These are phyloP conservation scores for Cranoglanis bouderius DNA, from an alignment of 2,113 vertebrate species.

Conservation along the genomic window DNA sequence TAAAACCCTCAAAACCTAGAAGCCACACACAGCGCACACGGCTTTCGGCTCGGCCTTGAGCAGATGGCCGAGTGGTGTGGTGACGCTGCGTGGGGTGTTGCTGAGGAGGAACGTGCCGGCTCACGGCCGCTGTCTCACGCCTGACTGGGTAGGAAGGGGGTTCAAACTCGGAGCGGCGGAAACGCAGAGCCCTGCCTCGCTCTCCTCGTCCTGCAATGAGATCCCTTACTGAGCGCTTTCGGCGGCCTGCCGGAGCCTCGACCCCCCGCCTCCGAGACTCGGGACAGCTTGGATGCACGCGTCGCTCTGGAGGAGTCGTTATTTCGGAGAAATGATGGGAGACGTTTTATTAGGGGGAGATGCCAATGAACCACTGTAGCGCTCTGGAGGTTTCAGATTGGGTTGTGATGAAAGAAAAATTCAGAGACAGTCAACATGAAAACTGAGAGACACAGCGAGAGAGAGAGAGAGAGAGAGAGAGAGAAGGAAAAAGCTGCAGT, in stretches of 20 bases:
- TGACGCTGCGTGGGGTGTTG: neutral
- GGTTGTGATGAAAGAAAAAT: neutral
- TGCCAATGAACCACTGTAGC: no score
- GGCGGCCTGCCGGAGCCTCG: conserved; percentile 9
- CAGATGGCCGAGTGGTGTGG: conserved; percentile 47
- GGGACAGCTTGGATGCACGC: neutral
- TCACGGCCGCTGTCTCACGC: conserved; percentile 34
- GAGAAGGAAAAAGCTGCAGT: conserved; percentile 13
- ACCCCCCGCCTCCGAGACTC: neutral
- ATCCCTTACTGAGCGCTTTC: conserved; percentile 2
- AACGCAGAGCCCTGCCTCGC: conserved; percentile 32
- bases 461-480: conserved; percentile 14
- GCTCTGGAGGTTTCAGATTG: neutral
- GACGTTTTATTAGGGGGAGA: neutral
- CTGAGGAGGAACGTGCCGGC: conserved; percentile 8
- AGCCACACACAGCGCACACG: neutral
- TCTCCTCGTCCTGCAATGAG: neutral
- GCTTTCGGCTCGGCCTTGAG: conserved; percentile 39
- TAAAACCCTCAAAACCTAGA: neutral
- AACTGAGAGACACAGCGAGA: neutral
- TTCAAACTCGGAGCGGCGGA: conserved; percentile 42
- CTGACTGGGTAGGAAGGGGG: conserved; percentile 40
- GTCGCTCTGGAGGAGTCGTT: neutral
- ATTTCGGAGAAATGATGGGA: neutral
- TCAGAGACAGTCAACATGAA: neutral